Evolutionary conservation across 2,888 invertebrate species (phyloP).

Genomic region (Rhorus exstirpatorius): DNA sequence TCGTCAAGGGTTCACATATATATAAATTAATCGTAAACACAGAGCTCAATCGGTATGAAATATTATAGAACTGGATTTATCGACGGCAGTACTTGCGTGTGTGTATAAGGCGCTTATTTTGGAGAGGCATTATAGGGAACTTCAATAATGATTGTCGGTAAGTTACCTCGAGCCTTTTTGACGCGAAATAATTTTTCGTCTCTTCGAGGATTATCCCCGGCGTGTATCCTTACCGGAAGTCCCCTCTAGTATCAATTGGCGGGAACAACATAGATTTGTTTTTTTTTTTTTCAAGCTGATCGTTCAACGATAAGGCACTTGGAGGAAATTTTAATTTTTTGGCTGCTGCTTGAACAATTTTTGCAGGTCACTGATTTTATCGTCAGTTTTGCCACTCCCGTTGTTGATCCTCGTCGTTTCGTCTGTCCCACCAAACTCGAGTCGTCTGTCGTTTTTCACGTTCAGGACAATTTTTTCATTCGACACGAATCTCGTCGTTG

Average conservation of each 20-base stretch:
- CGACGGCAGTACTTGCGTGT: neutral
- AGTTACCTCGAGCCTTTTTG: neutral
- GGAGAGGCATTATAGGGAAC: neutral
- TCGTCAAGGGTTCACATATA: too few species aligned
- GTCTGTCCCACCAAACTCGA: slow-evolving; percentile 21
- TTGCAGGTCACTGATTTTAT: slow-evolving; percentile 54
- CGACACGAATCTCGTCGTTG: slow-evolving; percentile 34
- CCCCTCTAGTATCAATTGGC: neutral
- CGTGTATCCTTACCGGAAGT: neutral
- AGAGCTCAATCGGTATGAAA: neutral
- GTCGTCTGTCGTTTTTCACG: slow-evolving; percentile 60
- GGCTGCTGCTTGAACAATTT: slow-evolving; percentile 64
- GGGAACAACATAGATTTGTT: neutral
- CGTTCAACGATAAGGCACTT: slow-evolving; percentile 17
- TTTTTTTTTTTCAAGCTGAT: neutral
- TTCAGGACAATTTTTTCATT: slow-evolving; percentile 54
- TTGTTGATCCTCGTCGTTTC: neutral
- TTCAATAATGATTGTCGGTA: slow-evolving; percentile 3
- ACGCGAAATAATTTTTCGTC: neutral
- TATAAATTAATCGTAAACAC: too few species aligned
- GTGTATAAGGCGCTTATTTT: too few species aligned
- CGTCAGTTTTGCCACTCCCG: slow-evolving; percentile 25
- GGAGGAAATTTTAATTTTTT: slow-evolving; percentile 38
- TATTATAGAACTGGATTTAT: neutral
- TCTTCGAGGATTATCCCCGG: neutral